A percentile compares a stretch with the other conserved stretches of the same genome.
phyloP scores from a whole-genome alignment of 1,140 invertebrate species.

The Drosophila auraria region DNA sequence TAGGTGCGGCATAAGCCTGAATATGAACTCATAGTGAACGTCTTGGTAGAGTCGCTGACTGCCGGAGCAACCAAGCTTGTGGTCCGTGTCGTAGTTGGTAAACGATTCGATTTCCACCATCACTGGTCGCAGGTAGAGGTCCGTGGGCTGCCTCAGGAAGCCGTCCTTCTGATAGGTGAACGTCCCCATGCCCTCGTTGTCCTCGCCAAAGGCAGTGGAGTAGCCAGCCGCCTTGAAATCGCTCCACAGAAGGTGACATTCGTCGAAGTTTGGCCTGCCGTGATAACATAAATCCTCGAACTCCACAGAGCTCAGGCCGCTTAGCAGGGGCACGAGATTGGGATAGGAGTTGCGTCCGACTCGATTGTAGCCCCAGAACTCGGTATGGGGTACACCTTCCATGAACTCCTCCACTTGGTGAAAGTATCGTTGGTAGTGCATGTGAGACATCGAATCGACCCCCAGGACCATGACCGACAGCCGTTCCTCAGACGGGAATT shows the following conservation, averaged over 20 bases:
- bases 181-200: conserved; percentile 1
- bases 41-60: conserved; percentile 8
- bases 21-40: conserved; percentile 7
- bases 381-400: conserved; percentile 8
- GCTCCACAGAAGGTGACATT: conserved; percentile 14
- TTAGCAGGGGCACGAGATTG: conserved; percentile 12
- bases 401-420: conserved; percentile 11
- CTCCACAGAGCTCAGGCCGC: background rate
- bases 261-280: conserved; percentile 1
- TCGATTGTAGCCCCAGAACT: conserved; percentile 32
- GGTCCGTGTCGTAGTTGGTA: background rate
- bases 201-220: conserved; percentile 4
- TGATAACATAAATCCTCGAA: background rate
- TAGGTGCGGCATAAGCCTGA: conserved; percentile 21
- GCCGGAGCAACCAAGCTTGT: background rate
- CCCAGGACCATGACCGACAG: conserved; percentile 28
- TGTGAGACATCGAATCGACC: conserved; percentile 19
- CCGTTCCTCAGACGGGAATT: no score
- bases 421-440: conserved; percentile 21
- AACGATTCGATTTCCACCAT: conserved; percentile 3
- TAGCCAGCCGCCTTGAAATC: conserved; percentile 17
- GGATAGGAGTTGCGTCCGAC: conserved; percentile 14
- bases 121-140: conserved; percentile 7
- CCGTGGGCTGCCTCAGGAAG: conserved; percentile 3
- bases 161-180: conserved; percentile 4